Base-by-base conservation (phyloP, 2,888 invertebrate species). In the Idaea straminata region DNA sequence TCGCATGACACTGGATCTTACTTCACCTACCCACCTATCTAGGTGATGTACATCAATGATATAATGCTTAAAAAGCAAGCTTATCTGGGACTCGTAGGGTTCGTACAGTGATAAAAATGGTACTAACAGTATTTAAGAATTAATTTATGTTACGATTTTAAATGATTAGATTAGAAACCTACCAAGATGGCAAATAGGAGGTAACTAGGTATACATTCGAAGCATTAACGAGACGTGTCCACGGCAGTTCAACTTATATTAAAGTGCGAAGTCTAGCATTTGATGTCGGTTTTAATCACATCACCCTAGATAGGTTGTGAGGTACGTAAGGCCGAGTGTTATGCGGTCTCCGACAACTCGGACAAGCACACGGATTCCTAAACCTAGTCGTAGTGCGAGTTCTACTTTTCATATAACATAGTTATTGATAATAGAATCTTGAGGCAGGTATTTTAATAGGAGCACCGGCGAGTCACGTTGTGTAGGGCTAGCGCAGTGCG, bases 401-500 rank as follows among this genome's bases (percentile, higher is more conserved):
- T 68, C 70, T 66, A 72, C 69, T 72, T 74, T 74, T 73, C 74
- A 71, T 73, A 74, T 73, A 74, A 67, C 70, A 73, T 73, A 73
- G 73, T 71, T 74, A 74, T 74, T 77, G 78, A 81, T 75, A 75
- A 69, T 73, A 73, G 69, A 72, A 74, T 83, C 81, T 79, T 77
- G 81, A 82, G 80, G 87, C 83, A 87, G 87, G 85, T 80, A 86
- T 87, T 89, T 88, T 90, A 90, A 89, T 89, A 86, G 87, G 87
- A 89, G 83, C 87, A 76, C 73, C 77, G 78, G 77, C 83, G 66
- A 81, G 88, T 89, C 89, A 88, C 88, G 89, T 83, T 81, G 80
- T 67, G 66, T 25, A 25, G 25, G 25, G 25, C 25, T 25, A 25
- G 25, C 25, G 25, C 25, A 25, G 25, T 67, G 71, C 47, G 58